These are phyloP conservation scores for Melanophora roralis DNA, from an alignment of 2,888 invertebrate species.

Conservation along the genomic window DNA sequence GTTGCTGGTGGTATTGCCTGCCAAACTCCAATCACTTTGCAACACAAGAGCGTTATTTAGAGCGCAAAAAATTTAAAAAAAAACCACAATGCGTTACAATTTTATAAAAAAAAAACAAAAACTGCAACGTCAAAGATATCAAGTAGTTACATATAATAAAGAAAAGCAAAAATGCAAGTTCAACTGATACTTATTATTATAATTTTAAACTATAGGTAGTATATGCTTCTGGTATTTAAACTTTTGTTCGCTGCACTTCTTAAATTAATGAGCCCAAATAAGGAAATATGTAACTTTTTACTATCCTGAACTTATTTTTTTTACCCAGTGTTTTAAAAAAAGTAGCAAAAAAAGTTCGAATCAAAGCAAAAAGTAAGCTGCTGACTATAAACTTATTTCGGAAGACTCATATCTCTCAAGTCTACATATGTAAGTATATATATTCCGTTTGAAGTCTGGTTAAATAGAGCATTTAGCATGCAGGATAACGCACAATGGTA, in stretches of 20 bases:
- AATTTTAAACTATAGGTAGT: conserved; percentile 5
- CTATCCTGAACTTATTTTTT: conserved; percentile 15
- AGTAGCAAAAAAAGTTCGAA: no score
- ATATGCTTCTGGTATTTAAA: conserved; percentile 51
- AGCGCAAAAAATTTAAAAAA: conserved; percentile 72
- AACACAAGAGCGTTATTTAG: conserved; percentile 69
- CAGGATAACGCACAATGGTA: no score
- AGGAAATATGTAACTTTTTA: conserved; percentile 28
- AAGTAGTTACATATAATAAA: background rate
- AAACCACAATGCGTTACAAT: conserved; percentile 65
- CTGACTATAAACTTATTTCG: no score
- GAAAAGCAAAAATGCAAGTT: conserved; percentile 34
- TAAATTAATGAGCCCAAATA: conserved; percentile 13
- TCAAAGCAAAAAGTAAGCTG: no score
- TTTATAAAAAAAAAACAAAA: conserved; percentile 42
- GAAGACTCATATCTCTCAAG: no score
- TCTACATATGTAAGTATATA: no score
- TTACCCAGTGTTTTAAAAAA: conserved; percentile 26
- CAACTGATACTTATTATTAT: conserved; percentile 36
- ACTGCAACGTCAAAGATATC: conserved; percentile 27
- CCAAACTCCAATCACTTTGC: conserved; percentile 61
- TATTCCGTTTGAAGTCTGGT: no score
- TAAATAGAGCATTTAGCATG: no score
- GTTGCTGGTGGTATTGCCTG: conserved; percentile 16
- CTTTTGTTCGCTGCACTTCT: background rate